Base-by-base conservation (phyloP, 1,140 invertebrate genomes). In the Geopemphigus sp. region DNA sequence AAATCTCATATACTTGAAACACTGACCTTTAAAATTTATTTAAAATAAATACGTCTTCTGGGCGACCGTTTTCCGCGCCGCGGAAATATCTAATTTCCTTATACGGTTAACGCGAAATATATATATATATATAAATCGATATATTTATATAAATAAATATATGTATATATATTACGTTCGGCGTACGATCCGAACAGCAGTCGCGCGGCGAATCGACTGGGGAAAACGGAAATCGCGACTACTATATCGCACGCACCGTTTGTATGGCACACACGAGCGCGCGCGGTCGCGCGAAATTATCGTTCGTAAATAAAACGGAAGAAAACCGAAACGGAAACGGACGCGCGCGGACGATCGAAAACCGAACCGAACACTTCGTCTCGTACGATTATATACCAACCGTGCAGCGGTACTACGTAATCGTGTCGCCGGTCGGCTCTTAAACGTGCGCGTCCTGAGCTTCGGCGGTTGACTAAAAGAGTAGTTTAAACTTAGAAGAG, bases 401-500 rank as follows among this genome's bases (percentile, higher is more conserved):
- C n/a, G n/a, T n/a, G n/a, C n/a, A n/a, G n/a, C n/a, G n/a, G n/a
- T n/a, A n/a, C n/a, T n/a, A 22, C 12, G 32, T 32, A n/a, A 29
- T n/a, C 15, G 29, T n/a, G n/a, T 17, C 14, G 12, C 45, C 29
- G 26, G 56, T 26, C 73, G 47, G 45, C 54, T 76, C 54, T 59
- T 76, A 61, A 63, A 78, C 61, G 74, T 39, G 74, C 3, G 3
- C 29, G 56, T 61, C 4, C 57, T 61, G 74, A 63, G 39, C 74
- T 63, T 63, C 74, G 24, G 74, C 74, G 19, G 61, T 63, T 61
- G 74, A 78, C 74, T 78, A 78, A 78, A 78, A 78, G 74, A 78
- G 74, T 61, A 50, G 57, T 78, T 78, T 78, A 50, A 63, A 78
- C 74, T 63, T 61, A 63, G 74, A 61, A 61, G 57, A 63, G 57